phyloP scores from a whole-genome alignment of 2,113 vertebrate species.

The Poicephalus gulielmi region DNA sequence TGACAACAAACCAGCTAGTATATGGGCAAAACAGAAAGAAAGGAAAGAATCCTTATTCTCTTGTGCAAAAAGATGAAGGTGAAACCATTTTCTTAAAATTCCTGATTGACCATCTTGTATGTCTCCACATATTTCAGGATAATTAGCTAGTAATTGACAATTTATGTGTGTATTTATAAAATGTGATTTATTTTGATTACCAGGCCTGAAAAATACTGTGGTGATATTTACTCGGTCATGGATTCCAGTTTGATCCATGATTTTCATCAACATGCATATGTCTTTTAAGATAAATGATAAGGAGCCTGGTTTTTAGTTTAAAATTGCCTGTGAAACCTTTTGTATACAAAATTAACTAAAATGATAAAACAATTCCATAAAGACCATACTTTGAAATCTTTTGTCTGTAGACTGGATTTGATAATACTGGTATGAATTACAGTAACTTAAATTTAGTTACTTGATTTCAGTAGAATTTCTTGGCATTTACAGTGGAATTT shows the following conservation, averaged over 20 bases:
- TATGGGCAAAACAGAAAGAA: slow-evolving; percentile 74
- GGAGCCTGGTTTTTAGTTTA: not conserved
- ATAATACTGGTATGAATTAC: not conserved
- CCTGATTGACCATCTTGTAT: not conserved
- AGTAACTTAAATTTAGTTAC: not conserved
- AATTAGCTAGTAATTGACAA: not conserved
- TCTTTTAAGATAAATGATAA: not conserved
- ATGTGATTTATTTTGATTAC: not conserved
- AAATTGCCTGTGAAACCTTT: not conserved
- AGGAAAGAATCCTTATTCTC: slow-evolving; percentile 66
- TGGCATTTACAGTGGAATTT: not conserved
- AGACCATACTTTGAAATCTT: not conserved
- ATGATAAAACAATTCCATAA: not conserved
- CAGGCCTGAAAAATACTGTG: not conserved
- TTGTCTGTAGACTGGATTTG: not conserved
- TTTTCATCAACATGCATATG: not conserved
- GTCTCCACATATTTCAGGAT: not conserved
- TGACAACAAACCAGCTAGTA: slow-evolving; percentile 36
- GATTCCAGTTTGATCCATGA: not conserved
- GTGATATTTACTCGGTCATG: not conserved
- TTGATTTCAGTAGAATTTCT: not conserved
- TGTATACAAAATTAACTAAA: not conserved
- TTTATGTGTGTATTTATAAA: not conserved
- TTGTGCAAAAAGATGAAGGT: slow-evolving; percentile 69
- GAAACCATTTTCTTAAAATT: slow-evolving; percentile 39